Conservation (phyloP, 2,797 vertebrate species). For the Salarias fasciatus region DNA sequence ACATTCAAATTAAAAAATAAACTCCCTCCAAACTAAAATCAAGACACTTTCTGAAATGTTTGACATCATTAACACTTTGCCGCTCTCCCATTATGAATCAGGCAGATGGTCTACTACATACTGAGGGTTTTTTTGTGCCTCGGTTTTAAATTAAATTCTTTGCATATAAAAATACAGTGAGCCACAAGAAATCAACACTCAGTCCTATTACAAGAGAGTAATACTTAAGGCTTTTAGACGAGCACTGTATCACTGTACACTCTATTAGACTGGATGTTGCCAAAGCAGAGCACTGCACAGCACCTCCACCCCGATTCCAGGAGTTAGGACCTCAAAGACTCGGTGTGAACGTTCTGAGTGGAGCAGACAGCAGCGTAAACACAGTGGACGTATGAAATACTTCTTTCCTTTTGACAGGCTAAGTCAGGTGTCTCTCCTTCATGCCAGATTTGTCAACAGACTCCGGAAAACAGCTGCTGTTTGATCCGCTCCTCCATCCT, state of each 20-base stretch:
- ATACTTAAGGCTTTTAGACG: constrained; percentile 53
- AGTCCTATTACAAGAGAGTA: constrained; percentile 33
- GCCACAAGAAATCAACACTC: constrained; percentile 39
- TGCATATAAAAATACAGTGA: constrained; percentile 63
- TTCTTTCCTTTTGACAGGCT: not conserved
- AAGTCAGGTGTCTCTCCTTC: constrained; percentile 6
- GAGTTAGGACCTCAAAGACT: constrained; percentile 43
- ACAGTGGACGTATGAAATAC: constrained; percentile 23
- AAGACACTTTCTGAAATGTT: not conserved
- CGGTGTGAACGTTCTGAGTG: constrained; percentile 2
- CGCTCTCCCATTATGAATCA: too few relatives aligned
- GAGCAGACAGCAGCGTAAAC: constrained; percentile 22
- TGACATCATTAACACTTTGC: not conserved
- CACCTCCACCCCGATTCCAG: constrained; percentile 23
- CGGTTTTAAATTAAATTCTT: constrained; percentile 25
- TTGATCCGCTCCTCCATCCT: constrained; percentile 68
- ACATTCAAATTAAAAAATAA: not conserved
- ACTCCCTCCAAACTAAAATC: not conserved
- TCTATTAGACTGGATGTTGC: constrained; percentile 43
- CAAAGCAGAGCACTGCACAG: constrained; percentile 57
- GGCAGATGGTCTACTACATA: not conserved
- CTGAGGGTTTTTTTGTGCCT: not conserved
- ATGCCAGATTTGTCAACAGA: constrained; percentile 71
- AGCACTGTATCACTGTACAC: constrained; percentile 18
- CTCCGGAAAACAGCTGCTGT: constrained; percentile 79